Evolutionary conservation across 2,888 invertebrate genomes (phyloP).

Genomic region (Mystacides longicornis): DNA sequence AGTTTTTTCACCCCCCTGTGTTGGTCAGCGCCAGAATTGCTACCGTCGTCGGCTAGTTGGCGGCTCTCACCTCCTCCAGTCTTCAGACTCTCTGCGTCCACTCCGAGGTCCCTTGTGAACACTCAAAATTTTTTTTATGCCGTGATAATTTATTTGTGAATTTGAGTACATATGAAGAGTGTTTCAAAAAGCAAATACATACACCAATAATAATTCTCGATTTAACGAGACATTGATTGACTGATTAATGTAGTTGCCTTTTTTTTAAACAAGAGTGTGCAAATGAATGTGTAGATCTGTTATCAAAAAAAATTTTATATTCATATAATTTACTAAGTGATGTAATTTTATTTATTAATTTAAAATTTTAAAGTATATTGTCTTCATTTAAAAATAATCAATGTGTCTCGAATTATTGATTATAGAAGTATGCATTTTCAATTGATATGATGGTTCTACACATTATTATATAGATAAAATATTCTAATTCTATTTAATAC

Average conservation of each 20-base stretch:
- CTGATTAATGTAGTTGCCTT: neutral
- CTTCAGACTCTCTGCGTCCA: constrained; percentile 10
- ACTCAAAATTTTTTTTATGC: constrained; percentile 26
- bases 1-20: neutral
- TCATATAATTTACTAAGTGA: too few relatives aligned
- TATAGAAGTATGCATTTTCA: too few relatives aligned
- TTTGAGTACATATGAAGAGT: neutral
- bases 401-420: too few relatives aligned
- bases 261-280: too few relatives aligned
- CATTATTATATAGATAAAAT: too few relatives aligned
- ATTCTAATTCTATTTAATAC: too few relatives aligned
- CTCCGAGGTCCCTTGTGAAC: constrained; percentile 24
- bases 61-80: neutral
- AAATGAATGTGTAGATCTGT: too few relatives aligned
- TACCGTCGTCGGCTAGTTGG: neutral
- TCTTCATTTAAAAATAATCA: too few relatives aligned
- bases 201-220: neutral
- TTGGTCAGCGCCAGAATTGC: neutral
- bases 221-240: neutral
- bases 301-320: too few relatives aligned
- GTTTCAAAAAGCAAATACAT: neutral
- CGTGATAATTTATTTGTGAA: constrained; percentile 20
- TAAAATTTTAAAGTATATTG: too few relatives aligned
- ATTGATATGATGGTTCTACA: too few relatives aligned
- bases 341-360: too few relatives aligned